A percentile compares a stretch with the other conserved stretches of the same genome.
These are phyloP conservation scores for Benitochromis conjunctus DNA, from an alignment of 2,113 vertebrate species.

Conservation along the genomic window DNA sequence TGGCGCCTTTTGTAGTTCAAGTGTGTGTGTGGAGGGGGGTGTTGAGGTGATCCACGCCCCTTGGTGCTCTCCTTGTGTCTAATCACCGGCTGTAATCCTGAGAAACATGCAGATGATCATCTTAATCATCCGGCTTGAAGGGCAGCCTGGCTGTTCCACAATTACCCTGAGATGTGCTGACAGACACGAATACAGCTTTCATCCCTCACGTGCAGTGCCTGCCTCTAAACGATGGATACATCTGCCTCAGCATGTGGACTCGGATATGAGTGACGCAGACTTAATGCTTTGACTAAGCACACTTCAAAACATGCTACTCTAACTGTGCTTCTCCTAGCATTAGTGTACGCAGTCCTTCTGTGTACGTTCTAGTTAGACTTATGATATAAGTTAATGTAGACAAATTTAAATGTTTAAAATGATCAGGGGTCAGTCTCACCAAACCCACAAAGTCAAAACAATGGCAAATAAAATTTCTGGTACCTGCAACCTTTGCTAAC, in stretches of 20 bases:
- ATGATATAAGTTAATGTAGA: background rate
- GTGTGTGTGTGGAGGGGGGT: background rate
- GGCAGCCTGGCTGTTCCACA: slow-evolving; percentile 1
- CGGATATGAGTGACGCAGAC: background rate
- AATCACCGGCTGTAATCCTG: slow-evolving; percentile 66
- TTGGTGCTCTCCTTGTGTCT: slow-evolving; percentile 24
- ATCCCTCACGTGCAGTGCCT: slow-evolving; percentile 14
- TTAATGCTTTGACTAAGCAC: background rate
- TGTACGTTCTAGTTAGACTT: background rate
- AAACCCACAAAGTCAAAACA: background rate
- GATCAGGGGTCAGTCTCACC: background rate
- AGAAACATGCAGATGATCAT: slow-evolving; percentile 19
- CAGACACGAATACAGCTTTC: background rate
- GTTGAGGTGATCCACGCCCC: slow-evolving; percentile 11
- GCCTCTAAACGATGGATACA: background rate
- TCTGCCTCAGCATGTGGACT: background rate
- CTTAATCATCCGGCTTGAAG: slow-evolving; percentile 44
- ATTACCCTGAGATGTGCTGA: slow-evolving; percentile 47
- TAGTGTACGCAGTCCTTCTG: background rate
- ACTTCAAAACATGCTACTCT: background rate
- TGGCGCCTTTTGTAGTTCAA: slow-evolving; percentile 56
- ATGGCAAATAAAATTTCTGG: background rate
- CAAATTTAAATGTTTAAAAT: background rate
- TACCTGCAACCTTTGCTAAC: background rate
- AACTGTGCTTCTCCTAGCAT: background rate